phyloP scores from a whole-genome alignment of 2,888 invertebrate species.

The Drosophila longiperda region DNA sequence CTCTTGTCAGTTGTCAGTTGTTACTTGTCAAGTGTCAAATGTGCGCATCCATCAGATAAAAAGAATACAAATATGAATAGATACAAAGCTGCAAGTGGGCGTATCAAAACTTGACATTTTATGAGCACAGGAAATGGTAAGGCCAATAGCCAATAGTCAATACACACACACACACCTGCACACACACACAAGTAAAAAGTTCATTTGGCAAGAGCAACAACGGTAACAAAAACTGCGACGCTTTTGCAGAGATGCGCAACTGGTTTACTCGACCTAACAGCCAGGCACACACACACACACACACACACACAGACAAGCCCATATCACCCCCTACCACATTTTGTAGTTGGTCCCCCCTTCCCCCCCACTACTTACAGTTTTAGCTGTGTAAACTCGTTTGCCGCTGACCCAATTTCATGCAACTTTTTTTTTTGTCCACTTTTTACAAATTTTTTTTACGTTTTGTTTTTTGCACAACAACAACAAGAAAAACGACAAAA shows the following conservation, averaged over 20 bases:
- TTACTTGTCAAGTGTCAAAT: constrained; percentile 8
- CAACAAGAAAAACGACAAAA: constrained; percentile 1
- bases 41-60: constrained; percentile 28
- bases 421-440: constrained; percentile 66
- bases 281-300: constrained; percentile 13
- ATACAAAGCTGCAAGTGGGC: constrained; percentile 10
- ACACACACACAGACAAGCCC: constrained; percentile 19
- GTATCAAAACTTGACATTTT: constrained; percentile 52
- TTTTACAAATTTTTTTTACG: constrained; percentile 52
- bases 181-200: neutral
- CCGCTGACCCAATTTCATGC: constrained; percentile 73
- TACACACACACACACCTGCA: constrained; percentile 13
- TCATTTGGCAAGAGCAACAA: constrained; percentile 29
- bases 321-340: constrained; percentile 4
- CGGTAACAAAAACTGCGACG: constrained; percentile 23
- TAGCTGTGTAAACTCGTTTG: constrained; percentile 66
- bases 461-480: constrained; percentile 48
- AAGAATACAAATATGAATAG: neutral
- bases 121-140: constrained; percentile 48
- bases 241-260: constrained; percentile 51
- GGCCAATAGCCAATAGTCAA: constrained; percentile 29
- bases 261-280: constrained; percentile 57
- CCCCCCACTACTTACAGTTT: neutral
- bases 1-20: constrained; percentile 1
- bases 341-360: neutral